Evolutionary conservation across 2,797 vertebrate species (phyloP), one percentile per base, ranked within the genome.

Genomic region (Pipistrellus kuhlii): DNA sequence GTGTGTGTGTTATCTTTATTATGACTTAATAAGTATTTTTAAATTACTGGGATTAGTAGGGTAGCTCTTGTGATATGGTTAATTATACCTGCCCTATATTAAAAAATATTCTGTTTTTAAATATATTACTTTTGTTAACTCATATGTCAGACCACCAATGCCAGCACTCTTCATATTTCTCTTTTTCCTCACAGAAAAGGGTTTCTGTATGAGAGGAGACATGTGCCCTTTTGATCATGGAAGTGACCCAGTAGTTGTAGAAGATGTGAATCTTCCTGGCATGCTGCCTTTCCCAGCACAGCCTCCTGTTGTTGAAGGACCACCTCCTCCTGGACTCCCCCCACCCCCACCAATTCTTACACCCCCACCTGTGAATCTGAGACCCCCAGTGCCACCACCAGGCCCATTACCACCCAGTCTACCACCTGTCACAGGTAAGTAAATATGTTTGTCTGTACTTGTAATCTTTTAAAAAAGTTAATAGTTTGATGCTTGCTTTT

Each of bases 141-240:
- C 78, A 23, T 55, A 55, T 55, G 53, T 55, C 53, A 55, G 53
- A 55, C 53, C 21, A 55, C 53, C 53, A 55, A 9, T 8, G 21
- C 15, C 7, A 89, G 23, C 80, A 27, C 35, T 76, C 96, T 69
- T 80, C 35, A 77, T 57, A 57, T 91, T 96, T 94, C 9, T 59
- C 38, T 25, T 62, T 88, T 92, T 15, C 92, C 71, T 97, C 97
- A 95, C 98, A 99, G 99, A 99, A 97, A 99, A 99, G 92, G 99
- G 99, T 84, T 99, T 99, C 98, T 99, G 99, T 97, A 99, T 99
- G 99, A 98, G 99, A 95, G 99, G 99, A 51, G 99, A 99, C 97
- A 99, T 99, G 99, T 99, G 99, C 97, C 99, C 99, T 76, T 99
- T 99, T 83, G 99, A 99, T 98, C 99, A 99, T 55, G 99, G 99